Evolutionary conservation across 2,113 vertebrate species (phyloP), one percentile per base, ranked within the genome.

Genomic region (Choloepus hoffmanni): DNA sequence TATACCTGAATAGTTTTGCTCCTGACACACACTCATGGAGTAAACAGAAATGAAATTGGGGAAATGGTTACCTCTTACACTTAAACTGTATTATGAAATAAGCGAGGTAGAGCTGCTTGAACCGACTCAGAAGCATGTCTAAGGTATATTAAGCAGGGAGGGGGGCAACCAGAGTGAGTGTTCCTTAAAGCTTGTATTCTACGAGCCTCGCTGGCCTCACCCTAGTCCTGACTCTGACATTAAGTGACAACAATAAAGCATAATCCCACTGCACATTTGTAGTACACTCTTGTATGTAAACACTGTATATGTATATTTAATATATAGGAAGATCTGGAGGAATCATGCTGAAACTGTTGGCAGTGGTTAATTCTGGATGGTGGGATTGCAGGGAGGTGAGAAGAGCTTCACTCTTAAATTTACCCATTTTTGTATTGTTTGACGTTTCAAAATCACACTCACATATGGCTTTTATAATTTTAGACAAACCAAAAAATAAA

Each of bases 401-500:
- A 33, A 48, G 74, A 60, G 14, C 45, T 70, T 81, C 33, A 0
- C 15, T 91, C 65, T 40, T 62, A 43, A 60, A 30, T 72, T 81
- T 30, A n/a, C 65, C 72, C 53, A 16, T 58, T 74, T 88, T 50
- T 89, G 18, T 28, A 26, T 78, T 43, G 24, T 53, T 91, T 88
- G 48, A 63, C 78, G 74, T 95, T 73, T 92, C 68, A 62, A 93
- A 93, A 85, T 89, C 85, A 82, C 62, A 53, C 28, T 85, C 28
- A 63, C n/a, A 28, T 28, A 24, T 5, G 21, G 89, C 62, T 85
- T 73, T 74, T 65, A 48, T 72, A 45, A 95, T 78, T 82, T 77
- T 67, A 95, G 89, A 89, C 82, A 77, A 90, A 85, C 60, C 65
- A 91, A 92, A 96, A 95, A 97, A 87, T 62, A 92, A 89, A 83